Conservation (phyloP, 2,797 vertebrate species). For the Vultur gryphus region DNA sequence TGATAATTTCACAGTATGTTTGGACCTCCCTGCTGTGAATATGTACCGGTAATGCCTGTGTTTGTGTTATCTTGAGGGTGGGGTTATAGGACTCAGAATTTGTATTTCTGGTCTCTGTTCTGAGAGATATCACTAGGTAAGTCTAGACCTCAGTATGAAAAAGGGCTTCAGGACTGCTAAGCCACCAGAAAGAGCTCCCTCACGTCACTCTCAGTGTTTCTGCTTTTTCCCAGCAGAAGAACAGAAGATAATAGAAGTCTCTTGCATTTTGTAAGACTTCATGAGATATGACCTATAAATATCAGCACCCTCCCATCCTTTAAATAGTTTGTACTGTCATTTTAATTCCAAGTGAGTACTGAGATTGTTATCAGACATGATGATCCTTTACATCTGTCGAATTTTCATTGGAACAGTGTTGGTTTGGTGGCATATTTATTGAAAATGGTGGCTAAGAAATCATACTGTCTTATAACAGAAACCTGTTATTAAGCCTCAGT, state of each 20-base stretch:
- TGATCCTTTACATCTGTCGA: background rate
- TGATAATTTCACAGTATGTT: background rate
- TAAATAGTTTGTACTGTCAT: background rate
- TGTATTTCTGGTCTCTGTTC: background rate
- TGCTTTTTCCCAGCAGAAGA: background rate
- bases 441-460: background rate
- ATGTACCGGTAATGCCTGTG: background rate
- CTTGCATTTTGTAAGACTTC: background rate
- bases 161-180: background rate
- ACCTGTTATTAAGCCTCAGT: background rate
- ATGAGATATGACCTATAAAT: background rate
- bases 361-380: background rate
- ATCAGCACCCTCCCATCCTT: background rate
- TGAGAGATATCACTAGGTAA: background rate
- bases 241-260: background rate
- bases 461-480: background rate
- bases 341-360: background rate
- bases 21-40: background rate
- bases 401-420: background rate
- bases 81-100: background rate
- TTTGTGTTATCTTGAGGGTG: background rate
- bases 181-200: background rate
- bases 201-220: background rate
- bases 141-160: background rate
- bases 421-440: background rate